phyloP scores from a whole-genome alignment of 2,888 invertebrate genomes.

The Rhopalosiphum nymphaeae region DNA sequence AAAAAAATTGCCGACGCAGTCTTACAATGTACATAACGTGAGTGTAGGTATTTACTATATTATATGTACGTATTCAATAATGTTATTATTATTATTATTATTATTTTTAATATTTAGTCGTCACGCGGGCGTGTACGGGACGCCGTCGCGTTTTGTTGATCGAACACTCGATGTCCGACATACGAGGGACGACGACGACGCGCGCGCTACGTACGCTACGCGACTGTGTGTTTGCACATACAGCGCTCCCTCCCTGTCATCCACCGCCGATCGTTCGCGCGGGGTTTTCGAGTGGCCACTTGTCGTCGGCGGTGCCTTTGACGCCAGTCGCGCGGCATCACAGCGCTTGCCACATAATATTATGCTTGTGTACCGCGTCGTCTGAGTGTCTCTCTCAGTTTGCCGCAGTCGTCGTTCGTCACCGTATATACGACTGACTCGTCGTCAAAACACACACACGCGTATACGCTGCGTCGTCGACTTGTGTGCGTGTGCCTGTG shows the following conservation, averaged over 20 bases:
- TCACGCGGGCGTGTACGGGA: slow-evolving; percentile 6
- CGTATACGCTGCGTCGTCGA: background rate
- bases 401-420: background rate
- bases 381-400: background rate
- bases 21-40: background rate
- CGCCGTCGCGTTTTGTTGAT: slow-evolving; percentile 56
- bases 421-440: background rate
- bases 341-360: background rate
- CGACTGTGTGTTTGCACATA: background rate
- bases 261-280: background rate
- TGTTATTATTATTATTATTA: background rate
- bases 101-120: slow-evolving; percentile 2
- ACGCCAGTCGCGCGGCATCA: slow-evolving; percentile 59
- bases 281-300: slow-evolving; percentile 57
- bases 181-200: slow-evolving; percentile 4
- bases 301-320: slow-evolving; percentile 63
- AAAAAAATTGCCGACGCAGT: background rate
- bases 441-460: background rate
- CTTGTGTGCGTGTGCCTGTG: background rate
- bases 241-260: background rate
- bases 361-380: background rate
- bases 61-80: background rate
- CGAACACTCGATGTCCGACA: slow-evolving; percentile 59
- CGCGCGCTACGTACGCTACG: background rate
- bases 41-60: background rate